Evolutionary conservation across 2,113 vertebrate genomes (phyloP).

Genomic region (Ahaetulla prasina): DNA sequence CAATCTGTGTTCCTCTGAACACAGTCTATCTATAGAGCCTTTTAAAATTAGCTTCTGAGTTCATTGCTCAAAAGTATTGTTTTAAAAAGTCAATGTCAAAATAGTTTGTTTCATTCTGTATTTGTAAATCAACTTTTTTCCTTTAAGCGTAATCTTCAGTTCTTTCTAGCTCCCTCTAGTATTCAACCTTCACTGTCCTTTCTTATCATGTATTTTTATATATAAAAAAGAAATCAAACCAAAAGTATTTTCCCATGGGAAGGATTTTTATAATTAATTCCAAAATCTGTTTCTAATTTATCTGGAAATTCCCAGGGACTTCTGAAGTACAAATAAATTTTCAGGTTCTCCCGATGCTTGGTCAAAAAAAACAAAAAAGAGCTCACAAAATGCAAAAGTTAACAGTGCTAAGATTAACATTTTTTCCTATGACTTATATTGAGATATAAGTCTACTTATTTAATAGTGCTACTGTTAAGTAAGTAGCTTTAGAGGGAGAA

Average conservation of each 20-base stretch:
- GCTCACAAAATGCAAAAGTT: background rate
- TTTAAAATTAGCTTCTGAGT: background rate
- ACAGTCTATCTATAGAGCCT: background rate
- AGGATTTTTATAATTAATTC: background rate
- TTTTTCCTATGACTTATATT: background rate
- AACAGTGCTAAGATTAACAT: background rate
- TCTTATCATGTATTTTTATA: background rate
- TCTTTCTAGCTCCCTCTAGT: background rate
- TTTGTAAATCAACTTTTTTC: background rate
- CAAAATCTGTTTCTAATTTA: background rate
- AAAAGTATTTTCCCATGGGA: background rate
- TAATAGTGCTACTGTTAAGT: background rate
- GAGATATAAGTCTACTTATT: background rate
- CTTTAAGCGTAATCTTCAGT: background rate
- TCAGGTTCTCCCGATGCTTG: background rate
- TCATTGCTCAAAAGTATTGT: background rate
- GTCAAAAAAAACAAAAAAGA: background rate
- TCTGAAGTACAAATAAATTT: background rate
- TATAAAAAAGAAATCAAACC: background rate
- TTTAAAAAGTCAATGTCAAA: background rate
- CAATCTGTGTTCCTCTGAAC: background rate
- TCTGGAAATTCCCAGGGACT: background rate
- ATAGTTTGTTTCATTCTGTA: background rate
- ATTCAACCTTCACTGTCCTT: background rate
- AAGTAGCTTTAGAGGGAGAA: background rate